Evolutionary conservation across 2,113 vertebrate species (phyloP), one percentile per base, ranked within the genome.

Genomic region (Catharus bicknelli): DNA sequence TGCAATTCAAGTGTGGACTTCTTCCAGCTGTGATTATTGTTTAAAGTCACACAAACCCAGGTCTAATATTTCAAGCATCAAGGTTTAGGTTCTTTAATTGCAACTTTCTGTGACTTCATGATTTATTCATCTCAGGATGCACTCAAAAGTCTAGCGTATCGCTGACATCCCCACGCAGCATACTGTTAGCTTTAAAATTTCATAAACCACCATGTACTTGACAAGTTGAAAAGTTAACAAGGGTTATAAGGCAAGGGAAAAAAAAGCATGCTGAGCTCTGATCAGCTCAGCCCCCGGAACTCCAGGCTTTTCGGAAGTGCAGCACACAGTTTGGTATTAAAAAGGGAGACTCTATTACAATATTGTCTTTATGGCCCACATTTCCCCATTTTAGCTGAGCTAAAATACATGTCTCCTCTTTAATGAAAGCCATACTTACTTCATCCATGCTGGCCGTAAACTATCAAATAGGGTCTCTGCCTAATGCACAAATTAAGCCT

Each of bases 91-190:
- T 91, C 93, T 87, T 92, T 94, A 96, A 95, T 93, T 95, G 89
- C 88, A 95, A 81, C 87, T 94, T 94, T 90, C 91, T 79, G 72
- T 2, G 30, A 90, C 82, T 92, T 88, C 77, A 96, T 96, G 96
- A 93, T 95, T 96, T 95, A 97, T 97, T 96, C 83, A 97, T 94
- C 55, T 87, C 72, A 50, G 95, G 90, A 96, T 93, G 93, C 95
- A 91, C 93, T 96, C 90, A 66, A 38, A 96, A 94, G 88, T 91
- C 92, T 95, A 83, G 79, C 43, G 0, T 90, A 95, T 88, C 27
- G 0, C 89, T 91, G 70, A 66, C 88, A 91, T 92, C 81, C 76
- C 86, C 7, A 13, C 48, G 58, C 83, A 93, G 90, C 90, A 80
- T 25, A 94, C 89, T 94, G 91, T 84, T 90, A 94, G 79, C 81